Evolutionary conservation across 2,797 vertebrate genomes (phyloP).

Genomic region (Menidia menidia): DNA sequence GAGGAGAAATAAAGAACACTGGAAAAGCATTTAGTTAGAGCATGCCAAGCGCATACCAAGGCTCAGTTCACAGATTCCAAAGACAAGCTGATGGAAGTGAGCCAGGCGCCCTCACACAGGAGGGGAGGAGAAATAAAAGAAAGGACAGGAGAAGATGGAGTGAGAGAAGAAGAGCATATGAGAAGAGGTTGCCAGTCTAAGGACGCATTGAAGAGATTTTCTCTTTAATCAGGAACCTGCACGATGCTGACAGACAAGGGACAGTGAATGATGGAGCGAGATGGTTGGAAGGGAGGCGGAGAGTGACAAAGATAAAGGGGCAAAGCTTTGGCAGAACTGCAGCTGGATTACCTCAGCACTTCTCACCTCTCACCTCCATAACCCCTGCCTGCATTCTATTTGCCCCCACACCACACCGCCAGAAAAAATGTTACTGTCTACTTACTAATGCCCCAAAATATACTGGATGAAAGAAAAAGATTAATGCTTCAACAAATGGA

Average conservation of each 20-base stretch:
- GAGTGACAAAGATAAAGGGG: slow-evolving; percentile 68
- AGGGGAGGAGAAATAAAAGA: slow-evolving; percentile 62
- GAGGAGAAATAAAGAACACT: slow-evolving; percentile 60
- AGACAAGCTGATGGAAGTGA: slow-evolving; percentile 71
- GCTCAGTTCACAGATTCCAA: slow-evolving; percentile 64
- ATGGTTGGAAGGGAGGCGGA: slow-evolving; percentile 41
- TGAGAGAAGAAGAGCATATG: slow-evolving; percentile 42
- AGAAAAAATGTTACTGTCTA: slow-evolving; percentile 43
- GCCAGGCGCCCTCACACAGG: slow-evolving; percentile 66
- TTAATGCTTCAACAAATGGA: slow-evolving; percentile 39
- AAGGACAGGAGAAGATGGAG: slow-evolving; percentile 75
- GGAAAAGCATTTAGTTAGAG: slow-evolving; percentile 70
- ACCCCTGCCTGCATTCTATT: slow-evolving; percentile 58
- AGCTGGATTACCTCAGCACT: slow-evolving; percentile 71
- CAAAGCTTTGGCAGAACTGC: slow-evolving; percentile 48
- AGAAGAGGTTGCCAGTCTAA: slow-evolving; percentile 19
- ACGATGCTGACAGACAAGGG: slow-evolving; percentile 71
- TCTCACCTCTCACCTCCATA: slow-evolving; percentile 43
- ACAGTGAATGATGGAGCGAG: slow-evolving; percentile 69
- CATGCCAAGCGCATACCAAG: slow-evolving; percentile 59
- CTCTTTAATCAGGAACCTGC: slow-evolving; percentile 69
- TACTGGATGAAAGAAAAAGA: slow-evolving; percentile 44
- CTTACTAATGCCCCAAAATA: slow-evolving; percentile 17
- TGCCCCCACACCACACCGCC: slow-evolving; percentile 27
- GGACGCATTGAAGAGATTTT: slow-evolving; percentile 59